Evolutionary conservation across 2,113 vertebrate genomes (phyloP).

Genomic region (Riparia riparia): DNA sequence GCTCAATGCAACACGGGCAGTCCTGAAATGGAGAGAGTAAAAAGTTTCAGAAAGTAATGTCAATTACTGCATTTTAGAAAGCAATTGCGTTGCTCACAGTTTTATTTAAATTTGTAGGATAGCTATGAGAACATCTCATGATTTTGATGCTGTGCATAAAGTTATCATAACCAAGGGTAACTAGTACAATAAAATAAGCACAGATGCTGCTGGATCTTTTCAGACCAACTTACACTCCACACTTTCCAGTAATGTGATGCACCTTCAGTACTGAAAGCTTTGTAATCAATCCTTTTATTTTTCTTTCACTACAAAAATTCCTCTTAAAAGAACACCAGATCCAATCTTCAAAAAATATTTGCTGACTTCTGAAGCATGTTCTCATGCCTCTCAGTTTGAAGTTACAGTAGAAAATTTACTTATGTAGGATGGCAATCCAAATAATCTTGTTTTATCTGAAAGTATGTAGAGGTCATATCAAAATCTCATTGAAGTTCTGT

Average conservation of each 20-base stretch:
- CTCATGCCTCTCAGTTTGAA: neutral
- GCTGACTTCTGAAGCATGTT: neutral
- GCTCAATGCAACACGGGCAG: neutral
- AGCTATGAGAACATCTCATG: neutral
- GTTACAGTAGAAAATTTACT: slow-evolving; percentile 33
- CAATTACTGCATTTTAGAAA: neutral
- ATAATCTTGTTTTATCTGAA: slow-evolving; percentile 42
- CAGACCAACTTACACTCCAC: neutral
- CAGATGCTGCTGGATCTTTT: neutral
- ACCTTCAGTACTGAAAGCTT: neutral
- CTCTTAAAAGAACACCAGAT: neutral
- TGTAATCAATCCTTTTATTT: neutral
- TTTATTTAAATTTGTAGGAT: neutral
- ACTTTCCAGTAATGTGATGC: neutral
- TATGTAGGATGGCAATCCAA: neutral
- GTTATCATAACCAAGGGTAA: neutral
- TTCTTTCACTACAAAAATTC: neutral
- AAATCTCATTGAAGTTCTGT: slow-evolving; percentile 31
- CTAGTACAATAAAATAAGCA: neutral
- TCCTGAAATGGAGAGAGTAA: neutral
- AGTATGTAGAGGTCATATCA: slow-evolving; percentile 7
- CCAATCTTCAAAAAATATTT: slow-evolving; percentile 9
- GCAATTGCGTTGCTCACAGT: neutral
- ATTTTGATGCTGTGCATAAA: neutral
- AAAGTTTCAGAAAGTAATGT: neutral